Evolutionary conservation across 2,797 vertebrate species (phyloP).

Genomic region (Thamnophis elegans): DNA sequence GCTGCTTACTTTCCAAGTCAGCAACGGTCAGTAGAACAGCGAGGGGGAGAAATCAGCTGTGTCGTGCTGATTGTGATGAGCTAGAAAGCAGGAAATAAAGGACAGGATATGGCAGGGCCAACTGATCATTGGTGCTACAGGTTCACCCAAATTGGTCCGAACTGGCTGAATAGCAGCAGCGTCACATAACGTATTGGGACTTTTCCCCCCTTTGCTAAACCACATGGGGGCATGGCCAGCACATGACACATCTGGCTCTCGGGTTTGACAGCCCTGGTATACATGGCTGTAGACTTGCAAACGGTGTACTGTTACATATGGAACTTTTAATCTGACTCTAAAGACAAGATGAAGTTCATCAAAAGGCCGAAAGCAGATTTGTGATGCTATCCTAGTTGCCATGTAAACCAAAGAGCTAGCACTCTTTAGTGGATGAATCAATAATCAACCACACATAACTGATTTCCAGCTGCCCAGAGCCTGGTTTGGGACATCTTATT

Average conservation of each 20-base stretch:
- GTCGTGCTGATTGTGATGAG: no score
- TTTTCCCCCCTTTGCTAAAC: no score
- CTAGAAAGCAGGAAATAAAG: no score
- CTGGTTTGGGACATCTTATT: not conserved
- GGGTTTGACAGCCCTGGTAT: not conserved
- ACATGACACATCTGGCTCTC: accelerated
- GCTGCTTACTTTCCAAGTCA: no score
- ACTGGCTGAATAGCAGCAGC: no score
- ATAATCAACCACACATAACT: slow-evolving; percentile 7
- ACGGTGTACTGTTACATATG: accelerated
- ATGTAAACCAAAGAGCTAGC: not conserved
- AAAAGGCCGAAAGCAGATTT: not conserved
- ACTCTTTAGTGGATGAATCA: not conserved
- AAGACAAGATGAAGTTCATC: not conserved
- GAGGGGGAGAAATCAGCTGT: no score
- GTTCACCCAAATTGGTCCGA: no score
- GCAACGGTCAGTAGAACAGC: no score
- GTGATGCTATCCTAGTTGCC: not conserved
- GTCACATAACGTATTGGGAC: no score
- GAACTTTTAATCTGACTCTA: not conserved
- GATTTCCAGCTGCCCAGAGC: not conserved
- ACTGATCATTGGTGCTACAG: no score
- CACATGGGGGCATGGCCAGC: no score
- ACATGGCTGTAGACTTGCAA: not conserved
- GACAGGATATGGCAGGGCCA: no score